Conservation (phyloP, 2,797 vertebrate genomes). For the Notolabrus celidotus region DNA sequence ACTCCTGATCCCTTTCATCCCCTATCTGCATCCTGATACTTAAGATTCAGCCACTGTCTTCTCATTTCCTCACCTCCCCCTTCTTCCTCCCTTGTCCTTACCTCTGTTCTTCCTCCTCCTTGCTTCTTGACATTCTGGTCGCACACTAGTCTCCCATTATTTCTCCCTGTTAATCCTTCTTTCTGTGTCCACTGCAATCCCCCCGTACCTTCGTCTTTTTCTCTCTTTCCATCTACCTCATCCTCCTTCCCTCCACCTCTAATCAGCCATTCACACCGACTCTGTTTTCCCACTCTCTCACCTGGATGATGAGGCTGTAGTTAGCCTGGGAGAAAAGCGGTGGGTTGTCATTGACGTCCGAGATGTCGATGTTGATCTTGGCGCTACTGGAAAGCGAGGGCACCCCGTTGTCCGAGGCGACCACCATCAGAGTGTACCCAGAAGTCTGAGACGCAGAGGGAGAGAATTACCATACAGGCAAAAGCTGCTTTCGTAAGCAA, state of each 20-base stretch:
- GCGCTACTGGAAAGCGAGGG: constrained; percentile 88
- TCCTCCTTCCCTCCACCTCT: constrained; percentile 29
- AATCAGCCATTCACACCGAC: constrained; percentile 29
- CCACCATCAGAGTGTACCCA: constrained; percentile 93
- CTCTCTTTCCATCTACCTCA: constrained; percentile 31
- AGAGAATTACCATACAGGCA: constrained; percentile 41
- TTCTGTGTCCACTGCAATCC: constrained; percentile 57
- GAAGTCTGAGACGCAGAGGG: constrained; percentile 87
- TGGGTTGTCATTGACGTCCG: constrained; percentile 97
- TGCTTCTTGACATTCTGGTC: constrained; percentile 77
- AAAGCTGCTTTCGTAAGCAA: constrained; percentile 64
- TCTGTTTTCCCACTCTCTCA: constrained; percentile 62
- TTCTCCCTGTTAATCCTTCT: constrained; percentile 68
- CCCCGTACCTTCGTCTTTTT: constrained; percentile 25
- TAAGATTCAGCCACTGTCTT: constrained; percentile 75
- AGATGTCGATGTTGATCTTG: constrained; percentile 96
- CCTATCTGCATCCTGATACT: constrained; percentile 64
- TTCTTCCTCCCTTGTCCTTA: constrained; percentile 36
- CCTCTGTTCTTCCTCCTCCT: constrained; percentile 60
- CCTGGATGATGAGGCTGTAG: constrained; percentile 97
- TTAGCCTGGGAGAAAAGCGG: constrained; percentile 95
- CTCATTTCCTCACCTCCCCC: constrained; percentile 38
- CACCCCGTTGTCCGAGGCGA: constrained; percentile 91
- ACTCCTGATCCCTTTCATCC: constrained; percentile 22
- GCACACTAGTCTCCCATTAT: constrained; percentile 65